Base-by-base conservation (phyloP, 2,888 invertebrate species). In the Eilema griseolum region DNA sequence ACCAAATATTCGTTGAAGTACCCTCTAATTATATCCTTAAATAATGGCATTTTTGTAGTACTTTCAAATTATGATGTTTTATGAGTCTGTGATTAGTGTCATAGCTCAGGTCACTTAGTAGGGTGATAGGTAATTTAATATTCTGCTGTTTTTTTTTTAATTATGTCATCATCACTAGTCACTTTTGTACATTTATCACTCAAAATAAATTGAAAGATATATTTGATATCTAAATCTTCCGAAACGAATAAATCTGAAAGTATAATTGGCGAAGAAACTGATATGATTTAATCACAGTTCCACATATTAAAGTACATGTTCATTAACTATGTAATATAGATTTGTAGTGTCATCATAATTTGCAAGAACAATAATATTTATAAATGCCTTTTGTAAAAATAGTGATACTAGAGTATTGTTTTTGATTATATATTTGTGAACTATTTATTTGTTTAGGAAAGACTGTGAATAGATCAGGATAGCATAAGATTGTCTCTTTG, bases 381-480 rank as follows among this genome's bases (percentile, higher is more conserved):
- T 79, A 67, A 84, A 85, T 83, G 85, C 82, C 84, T 88, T 87
- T 90, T 93, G 88, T 92, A 90, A 74, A 77, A 84, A 92, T 95
- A 95, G 95, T 95, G 95, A 94, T 95, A 95, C 85, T 95, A 95
- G 94, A 88, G 74, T 94, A 92, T 90, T 86, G 88, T 91, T 92
- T 92, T 88, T 88, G 86, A 90, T 87, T 88, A 88, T 89, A 91
- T 91, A 91, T 90, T 92, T 91, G 88, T 93, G 89, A 90, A 88
- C 86, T 94, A 93, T 93, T 93, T 93, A 94, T 94, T 93, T 92
- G 86, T 89, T 92, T 92, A 92, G 90, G 83, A 85, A 87, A 89
- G 87, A 91, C 88, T 91, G 91, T 91, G 82, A 78, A 84, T 87
- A 86, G 79, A 74, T 75, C 61, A 62, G 88, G 83, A 89, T 93